Percentiles rank a stretch among this genome's conserved stretches.
Conservation (phyloP, 2,113 vertebrate genomes). For the Brienomyrus brachyistius region DNA sequence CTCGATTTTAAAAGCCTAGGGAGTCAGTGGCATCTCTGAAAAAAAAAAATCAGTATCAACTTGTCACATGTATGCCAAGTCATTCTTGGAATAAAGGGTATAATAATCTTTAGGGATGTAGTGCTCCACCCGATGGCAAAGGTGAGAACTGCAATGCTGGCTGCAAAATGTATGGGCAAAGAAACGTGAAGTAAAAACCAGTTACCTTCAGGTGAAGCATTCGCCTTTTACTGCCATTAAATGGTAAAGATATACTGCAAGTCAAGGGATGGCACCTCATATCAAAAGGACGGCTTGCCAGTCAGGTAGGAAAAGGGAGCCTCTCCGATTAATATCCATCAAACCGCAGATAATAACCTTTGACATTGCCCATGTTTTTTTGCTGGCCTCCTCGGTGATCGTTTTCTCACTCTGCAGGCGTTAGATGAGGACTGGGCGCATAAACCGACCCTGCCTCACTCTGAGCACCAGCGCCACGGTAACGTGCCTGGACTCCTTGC, state of each 20-base stretch:
- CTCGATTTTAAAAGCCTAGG: background rate
- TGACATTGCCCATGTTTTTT: slow-evolving; percentile 30
- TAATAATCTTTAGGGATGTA: background rate
- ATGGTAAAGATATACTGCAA: background rate
- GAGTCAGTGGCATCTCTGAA: background rate
- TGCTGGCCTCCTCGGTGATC: slow-evolving; percentile 14
- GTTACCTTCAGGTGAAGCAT: background rate
- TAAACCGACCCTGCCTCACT: background rate
- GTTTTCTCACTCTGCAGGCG: slow-evolving; percentile 18
- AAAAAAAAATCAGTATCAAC: background rate
- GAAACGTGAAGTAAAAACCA: background rate
- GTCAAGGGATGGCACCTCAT: slow-evolving; percentile 19
- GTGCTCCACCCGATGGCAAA: background rate
- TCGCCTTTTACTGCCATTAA: background rate
- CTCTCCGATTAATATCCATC: slow-evolving; percentile 40
- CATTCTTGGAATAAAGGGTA: background rate
- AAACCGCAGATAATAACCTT: slow-evolving; percentile 36
- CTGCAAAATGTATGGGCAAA: background rate
- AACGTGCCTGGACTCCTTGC: background rate
- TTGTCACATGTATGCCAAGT: background rate
- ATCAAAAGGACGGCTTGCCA: slow-evolving; percentile 31
- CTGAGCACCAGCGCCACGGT: background rate
- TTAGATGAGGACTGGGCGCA: slow-evolving; percentile 13
- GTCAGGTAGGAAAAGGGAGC: slow-evolving; percentile 13
- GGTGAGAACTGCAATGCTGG: background rate